These are phyloP conservation scores for Actinopyga echinites DNA, from an alignment of 53 echinoderm and acorn worm species.

Conservation along the genomic window DNA sequence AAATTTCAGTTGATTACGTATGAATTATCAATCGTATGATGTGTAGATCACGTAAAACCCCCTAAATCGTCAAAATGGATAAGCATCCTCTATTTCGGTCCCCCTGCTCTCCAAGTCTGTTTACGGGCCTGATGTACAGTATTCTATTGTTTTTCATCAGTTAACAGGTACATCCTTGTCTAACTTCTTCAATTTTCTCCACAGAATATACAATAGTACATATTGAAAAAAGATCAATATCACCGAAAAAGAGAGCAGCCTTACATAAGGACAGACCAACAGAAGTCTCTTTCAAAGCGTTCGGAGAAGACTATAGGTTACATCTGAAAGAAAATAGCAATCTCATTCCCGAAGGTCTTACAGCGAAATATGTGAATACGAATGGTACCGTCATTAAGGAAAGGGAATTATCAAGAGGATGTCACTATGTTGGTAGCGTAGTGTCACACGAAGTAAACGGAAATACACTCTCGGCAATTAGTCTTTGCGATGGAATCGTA, in stretches of 20 bases:
- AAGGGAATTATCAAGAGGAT: slow-evolving; percentile 31
- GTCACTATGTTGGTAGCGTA: slow-evolving; percentile 62
- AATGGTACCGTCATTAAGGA: slow-evolving; percentile 56
- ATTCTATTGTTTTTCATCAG: no score
- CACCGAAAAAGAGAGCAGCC: not conserved
- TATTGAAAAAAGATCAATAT: not conserved
- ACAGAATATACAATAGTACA: slow-evolving; percentile 37
- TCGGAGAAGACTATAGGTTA: slow-evolving; percentile 62
- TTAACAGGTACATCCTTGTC: not conserved
- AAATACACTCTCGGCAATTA: slow-evolving; percentile 62
- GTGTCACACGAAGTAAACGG: slow-evolving; percentile 49
- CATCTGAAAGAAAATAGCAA: slow-evolving; percentile 42
- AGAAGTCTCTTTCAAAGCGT: slow-evolving; percentile 45
- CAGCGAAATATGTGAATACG: slow-evolving; percentile 48
- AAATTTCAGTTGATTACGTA: no score
- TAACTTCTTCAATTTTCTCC: not conserved
- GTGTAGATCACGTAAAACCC: no score
- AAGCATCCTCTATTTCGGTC: no score
- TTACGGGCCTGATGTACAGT: no score
- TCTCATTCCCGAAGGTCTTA: slow-evolving; percentile 28
- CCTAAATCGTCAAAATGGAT: no score
- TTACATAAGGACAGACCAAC: not conserved
- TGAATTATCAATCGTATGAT: no score
- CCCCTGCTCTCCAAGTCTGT: no score
- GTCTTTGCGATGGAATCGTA: slow-evolving; percentile 75